A percentile compares a stretch with the other conserved stretches of the same genome.
Evolutionary conservation across 2,888 invertebrate species (phyloP).

Genomic region (Melikaiella ostensackeni): DNA sequence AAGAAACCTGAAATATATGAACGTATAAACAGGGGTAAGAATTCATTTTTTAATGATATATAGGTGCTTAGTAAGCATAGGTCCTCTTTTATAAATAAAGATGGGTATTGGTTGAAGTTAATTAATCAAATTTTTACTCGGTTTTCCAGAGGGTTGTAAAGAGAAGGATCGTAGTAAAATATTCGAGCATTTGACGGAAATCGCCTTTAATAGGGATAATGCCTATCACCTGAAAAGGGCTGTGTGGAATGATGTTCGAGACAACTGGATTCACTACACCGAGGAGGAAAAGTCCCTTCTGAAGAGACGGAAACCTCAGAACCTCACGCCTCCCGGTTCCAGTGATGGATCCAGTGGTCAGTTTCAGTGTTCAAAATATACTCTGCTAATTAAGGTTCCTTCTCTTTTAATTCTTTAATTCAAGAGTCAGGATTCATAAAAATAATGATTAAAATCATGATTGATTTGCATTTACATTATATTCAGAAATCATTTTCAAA

Average conservation of each 20-base stretch:
- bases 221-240: conserved; percentile 91
- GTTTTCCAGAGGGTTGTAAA: conserved; percentile 89
- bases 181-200: conserved; percentile 87
- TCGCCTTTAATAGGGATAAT: conserved; percentile 91
- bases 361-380: conserved; percentile 36
- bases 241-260: conserved; percentile 95
- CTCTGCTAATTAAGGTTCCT: not conserved
- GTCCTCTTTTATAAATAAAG: not conserved
- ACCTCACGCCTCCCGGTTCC: conserved; percentile 92
- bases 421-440: not conserved
- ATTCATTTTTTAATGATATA: not conserved
- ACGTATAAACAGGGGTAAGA: conserved; percentile 80
- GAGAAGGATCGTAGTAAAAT: conserved; percentile 89
- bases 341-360: conserved; percentile 86
- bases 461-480: no score
- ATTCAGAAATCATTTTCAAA: no score
- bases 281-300: conserved; percentile 93
- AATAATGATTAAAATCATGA: no score
- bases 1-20: conserved; percentile 94
- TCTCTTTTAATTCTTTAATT: not conserved
- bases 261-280: conserved; percentile 96
- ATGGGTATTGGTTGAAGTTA: not conserved
- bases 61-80: not conserved
- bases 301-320: conserved; percentile 94
- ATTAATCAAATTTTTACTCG: conserved; percentile 31